Evolutionary conservation across 2,888 invertebrate genomes (phyloP).

Genomic region (Terebella lapidaria): DNA sequence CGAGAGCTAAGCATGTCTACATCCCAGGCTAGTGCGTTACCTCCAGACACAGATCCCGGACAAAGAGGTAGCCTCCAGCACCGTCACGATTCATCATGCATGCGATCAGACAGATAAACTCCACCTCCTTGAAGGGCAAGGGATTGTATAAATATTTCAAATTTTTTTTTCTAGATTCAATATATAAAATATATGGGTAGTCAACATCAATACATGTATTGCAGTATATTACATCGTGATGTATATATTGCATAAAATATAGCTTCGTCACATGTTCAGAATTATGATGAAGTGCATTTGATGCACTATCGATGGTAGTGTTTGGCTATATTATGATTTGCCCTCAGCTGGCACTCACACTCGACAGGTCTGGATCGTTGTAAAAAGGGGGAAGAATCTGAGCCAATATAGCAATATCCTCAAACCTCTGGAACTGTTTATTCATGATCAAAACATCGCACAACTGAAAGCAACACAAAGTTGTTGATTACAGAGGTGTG

Average conservation of each 20-base stretch:
- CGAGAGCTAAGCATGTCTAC: too few species aligned
- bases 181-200: too few species aligned
- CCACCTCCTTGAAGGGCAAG: conserved; percentile 48
- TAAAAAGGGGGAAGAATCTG: conserved; percentile 64
- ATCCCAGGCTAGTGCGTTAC: too few species aligned
- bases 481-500: conserved; percentile 8
- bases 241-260: too few species aligned
- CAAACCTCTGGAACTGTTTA: conserved; percentile 64
- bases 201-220: too few species aligned
- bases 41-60: conserved; percentile 68
- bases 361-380: not conserved
- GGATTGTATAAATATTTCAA: too few species aligned
- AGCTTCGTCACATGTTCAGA: too few species aligned
- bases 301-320: too few species aligned
- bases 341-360: not conserved
- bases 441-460: conserved; percentile 58
- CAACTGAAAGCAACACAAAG: conserved; percentile 47
- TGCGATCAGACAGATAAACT: conserved; percentile 58
- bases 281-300: too few species aligned
- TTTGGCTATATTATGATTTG: too few species aligned
- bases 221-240: too few species aligned
- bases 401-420: conserved; percentile 73
- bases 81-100: conserved; percentile 72
- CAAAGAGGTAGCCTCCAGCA: conserved; percentile 69
- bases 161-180: too few species aligned